Base-by-base conservation (phyloP, 2,797 vertebrate species). In the Champsocephalus gunnari region DNA sequence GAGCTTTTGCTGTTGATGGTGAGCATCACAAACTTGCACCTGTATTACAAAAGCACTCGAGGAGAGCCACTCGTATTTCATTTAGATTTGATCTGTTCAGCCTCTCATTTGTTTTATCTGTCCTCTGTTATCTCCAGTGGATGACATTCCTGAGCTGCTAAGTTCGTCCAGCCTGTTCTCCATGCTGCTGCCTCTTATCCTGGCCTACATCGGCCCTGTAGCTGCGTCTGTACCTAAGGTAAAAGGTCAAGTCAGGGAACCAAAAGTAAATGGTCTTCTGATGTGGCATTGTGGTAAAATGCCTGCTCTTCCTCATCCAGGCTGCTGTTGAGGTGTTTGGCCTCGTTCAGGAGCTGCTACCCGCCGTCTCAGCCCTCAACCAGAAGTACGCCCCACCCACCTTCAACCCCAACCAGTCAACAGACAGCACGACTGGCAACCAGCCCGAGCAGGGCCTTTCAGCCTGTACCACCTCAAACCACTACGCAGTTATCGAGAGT, bases 341-440 rank as follows among this genome's bases (percentile, higher is more conserved):
- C 71, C 93, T 99, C 48, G 97, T 99, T 66, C 98, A 99, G 67
- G 98, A 99, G 80, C 90, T 99, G 72, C 95, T 99, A 69, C 98
- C 98, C 34, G 96, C 98, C 0, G 98, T 99, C 67, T 99, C 98
- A 47, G 94, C 98, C 83, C 93, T 99, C 87, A 99, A 99, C 92
- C 98, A 99, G 94, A 99, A 99, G 82, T 99, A 99, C 0, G 97
- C 98, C 56, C 98, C 98, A 9, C 98, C 98, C 81, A 96, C 97
- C 16, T 99, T 99, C 88, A 99, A 99, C 80, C 98, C 98, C 61
- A 99, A 99, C 92, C 98, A 99, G 80, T 99, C 98, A 66, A 99
- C 98, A n/a, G 98, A 99, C 86, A 99, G 98, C 92, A 98, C 98
- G 12, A 99, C 98, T 0, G 98, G 98, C 76, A 99, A 99, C 92